These are phyloP conservation scores for Ectropis crepuscularia DNA, from an alignment of 2,888 invertebrate genomes.

Conservation along the genomic window DNA sequence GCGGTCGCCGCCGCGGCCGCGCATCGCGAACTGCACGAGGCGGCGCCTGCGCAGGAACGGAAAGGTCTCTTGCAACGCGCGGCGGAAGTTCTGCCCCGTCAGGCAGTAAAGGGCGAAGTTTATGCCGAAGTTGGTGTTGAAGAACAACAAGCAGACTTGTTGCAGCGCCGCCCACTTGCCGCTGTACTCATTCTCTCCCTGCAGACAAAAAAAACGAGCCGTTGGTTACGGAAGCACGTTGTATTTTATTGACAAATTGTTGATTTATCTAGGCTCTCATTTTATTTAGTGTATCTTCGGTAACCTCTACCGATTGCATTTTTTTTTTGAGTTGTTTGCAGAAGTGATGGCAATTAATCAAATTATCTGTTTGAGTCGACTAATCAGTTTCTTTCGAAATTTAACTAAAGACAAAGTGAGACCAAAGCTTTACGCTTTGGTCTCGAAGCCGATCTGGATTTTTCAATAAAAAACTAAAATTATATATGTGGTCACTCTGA, in stretches of 20 bases:
- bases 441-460: too few species aligned
- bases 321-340: too few species aligned
- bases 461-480: too few species aligned
- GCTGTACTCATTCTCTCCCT: conserved; percentile 58
- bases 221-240: background rate
- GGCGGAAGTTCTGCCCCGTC: conserved; percentile 92
- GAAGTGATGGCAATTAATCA: too few species aligned
- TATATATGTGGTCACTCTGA: too few species aligned
- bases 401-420: too few species aligned
- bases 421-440: too few species aligned
- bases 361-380: too few species aligned
- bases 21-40: conserved; percentile 15
- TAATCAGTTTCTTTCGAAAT: too few species aligned
- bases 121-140: conserved; percentile 93
- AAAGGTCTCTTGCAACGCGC: conserved; percentile 72
- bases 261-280: background rate
- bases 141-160: conserved; percentile 88
- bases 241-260: too few species aligned
- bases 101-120: conserved; percentile 93
- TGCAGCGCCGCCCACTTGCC: conserved; percentile 85
- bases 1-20: conserved; percentile 35
- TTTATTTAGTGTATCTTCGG: background rate
- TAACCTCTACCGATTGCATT: too few species aligned
- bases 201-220: conserved; percentile 31
- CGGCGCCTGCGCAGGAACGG: conserved; percentile 49